Conservation (phyloP, 2,113 vertebrate species). For the Columba livia region DNA sequence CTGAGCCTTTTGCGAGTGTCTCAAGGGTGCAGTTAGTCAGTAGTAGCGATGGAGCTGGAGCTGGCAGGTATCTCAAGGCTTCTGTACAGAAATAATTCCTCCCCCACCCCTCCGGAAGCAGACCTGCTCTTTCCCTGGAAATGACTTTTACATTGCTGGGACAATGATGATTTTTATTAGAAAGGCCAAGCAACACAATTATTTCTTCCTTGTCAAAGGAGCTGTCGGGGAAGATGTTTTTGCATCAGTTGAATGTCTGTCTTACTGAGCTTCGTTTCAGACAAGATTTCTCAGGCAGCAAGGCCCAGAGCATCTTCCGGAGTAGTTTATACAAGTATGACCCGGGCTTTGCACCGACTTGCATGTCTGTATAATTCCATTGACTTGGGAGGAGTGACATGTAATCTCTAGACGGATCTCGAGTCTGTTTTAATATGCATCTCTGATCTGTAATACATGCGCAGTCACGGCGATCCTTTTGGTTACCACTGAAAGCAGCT, state of each 20-base stretch:
- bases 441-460: background rate
- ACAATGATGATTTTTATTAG: background rate
- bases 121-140: background rate
- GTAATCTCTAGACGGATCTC: background rate
- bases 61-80: background rate
- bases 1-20: background rate
- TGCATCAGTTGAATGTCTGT: background rate
- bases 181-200: background rate
- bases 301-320: background rate
- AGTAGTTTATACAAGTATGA: background rate
- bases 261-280: background rate
- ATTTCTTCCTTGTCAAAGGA: background rate
- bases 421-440: background rate
- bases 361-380: background rate
- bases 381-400: background rate
- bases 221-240: background rate
- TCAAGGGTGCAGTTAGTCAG: conserved; percentile 8
- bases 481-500: background rate
- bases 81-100: background rate
- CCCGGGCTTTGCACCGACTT: background rate
- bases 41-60: background rate
- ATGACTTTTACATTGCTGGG: background rate
- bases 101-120: background rate
- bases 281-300: background rate
- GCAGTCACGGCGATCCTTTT: background rate